phyloP scores from a whole-genome alignment of 2,797 vertebrate genomes.

The Neosilurus mollespiculum region DNA sequence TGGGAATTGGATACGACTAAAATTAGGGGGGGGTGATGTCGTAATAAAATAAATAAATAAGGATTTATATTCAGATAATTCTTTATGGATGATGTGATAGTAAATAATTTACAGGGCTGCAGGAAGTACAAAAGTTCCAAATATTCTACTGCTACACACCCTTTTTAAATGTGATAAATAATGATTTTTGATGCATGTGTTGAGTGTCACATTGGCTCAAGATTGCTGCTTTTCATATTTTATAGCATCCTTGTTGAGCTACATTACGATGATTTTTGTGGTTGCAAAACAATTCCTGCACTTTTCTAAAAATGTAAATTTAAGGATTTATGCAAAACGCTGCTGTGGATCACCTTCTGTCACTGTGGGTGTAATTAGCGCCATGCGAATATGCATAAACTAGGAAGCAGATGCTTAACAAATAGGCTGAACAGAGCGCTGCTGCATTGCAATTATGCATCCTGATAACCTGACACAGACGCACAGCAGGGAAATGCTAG shows the following conservation, averaged over 20 bases:
- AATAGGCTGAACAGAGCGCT: constrained; percentile 22
- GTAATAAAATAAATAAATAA: too few species aligned
- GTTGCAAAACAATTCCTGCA: not conserved
- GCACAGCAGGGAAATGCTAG: constrained; percentile 14
- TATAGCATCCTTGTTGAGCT: not conserved
- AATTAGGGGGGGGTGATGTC: too few species aligned
- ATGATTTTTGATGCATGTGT: not conserved
- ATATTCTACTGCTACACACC: not conserved
- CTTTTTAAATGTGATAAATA: constrained; percentile 25
- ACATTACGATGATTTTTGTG: not conserved
- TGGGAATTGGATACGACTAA: too few species aligned
- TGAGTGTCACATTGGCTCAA: not conserved
- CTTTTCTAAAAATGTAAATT: not conserved
- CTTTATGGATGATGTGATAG: not conserved
- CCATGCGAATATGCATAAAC: constrained; percentile 10
- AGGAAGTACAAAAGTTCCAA: not conserved
- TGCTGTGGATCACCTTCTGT: constrained; percentile 2
- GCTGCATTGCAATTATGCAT: constrained; percentile 38
- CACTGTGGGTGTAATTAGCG: constrained; percentile 33
- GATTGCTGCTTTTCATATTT: not conserved
- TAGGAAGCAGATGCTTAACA: constrained; percentile 24
- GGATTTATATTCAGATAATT: not conserved
- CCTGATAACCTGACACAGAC: constrained; percentile 28
- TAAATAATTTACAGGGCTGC: not conserved
- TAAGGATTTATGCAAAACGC: constrained; percentile 6